Evolutionary conservation across 2,113 vertebrate genomes (phyloP), one percentile per base, ranked within the genome.

Genomic region (Microtus ochrogaster): DNA sequence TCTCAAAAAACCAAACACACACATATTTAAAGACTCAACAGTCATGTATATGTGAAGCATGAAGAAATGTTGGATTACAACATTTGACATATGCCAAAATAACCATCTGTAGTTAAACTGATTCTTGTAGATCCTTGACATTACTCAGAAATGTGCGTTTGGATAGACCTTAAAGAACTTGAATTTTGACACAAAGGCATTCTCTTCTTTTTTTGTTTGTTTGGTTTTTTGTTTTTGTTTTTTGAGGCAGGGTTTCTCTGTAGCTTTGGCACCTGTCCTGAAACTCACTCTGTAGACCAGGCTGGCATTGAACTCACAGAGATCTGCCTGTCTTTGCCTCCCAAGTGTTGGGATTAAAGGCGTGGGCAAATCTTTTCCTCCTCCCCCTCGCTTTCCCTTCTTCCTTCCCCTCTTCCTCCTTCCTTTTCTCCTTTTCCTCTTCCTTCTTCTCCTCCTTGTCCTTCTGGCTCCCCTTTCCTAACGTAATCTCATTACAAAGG

Each of bases 381-480:
- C 39, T 28, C 9, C 2, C 19, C 8, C 14, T 58, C 26, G 1
- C 26, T 10, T 7, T 13, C 0, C 24, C 9, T 6, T 41, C 12
- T 24, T 24, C 12, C 10, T 41, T 26, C 41, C 12, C 24, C 12
- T 63, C 61, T 63, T 11, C 39, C 21, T 44, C 39, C n/a, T 72
- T 36, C 3, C 36, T 19, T 17, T 39, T n/a, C 70, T 73, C n/a
- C 19, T 73, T n/a, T 8, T 36, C 33, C 12, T 36, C 30, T 33
- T 70, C 33, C 13, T 16, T 16, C 13, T 36, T 33, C 30, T 17
- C 33, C 68, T 70, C 7, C 66, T 19, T 10, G n/a, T 39, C 68
- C 66, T 39, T 13, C 55, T 63, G 52, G 7, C 58, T 61, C 26
- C 16, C 14, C 58, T 85, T 44, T 16, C 39, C 14, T 63, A 85